Evolutionary conservation across 2,797 vertebrate species (phyloP), one percentile per base, ranked within the genome.

Genomic region (Myiothlypis chrysogaster): DNA sequence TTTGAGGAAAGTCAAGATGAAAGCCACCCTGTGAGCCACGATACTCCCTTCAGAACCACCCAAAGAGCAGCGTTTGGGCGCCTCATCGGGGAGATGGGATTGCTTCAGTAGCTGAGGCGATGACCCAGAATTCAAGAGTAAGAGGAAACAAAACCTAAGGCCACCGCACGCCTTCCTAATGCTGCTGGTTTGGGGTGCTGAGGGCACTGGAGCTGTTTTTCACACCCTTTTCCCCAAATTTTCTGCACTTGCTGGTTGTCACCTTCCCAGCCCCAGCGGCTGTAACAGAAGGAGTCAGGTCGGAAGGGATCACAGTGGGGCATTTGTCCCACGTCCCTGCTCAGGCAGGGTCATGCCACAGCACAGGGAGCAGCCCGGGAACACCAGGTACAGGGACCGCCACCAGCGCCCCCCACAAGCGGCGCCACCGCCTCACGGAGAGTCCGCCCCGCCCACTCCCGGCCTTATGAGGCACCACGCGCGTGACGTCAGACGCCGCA

Each of bases 201-300:
- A 49, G 8, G 1, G 9, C 25, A 5, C 19, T 8, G 7, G 6
- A 5, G 5, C 2, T 1, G 0, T 1, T 78, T 22, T 8, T 3
- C 4, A 4, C 0, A 1, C 0, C 5, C 1, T 13, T 34, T n/a
- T 2, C 12, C 27, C 7, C 4, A 0, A 0, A 0, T 2, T 25
- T 55, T 17, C n/a, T 25, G 4, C 1, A 5, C 9, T 41, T 21
- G 13, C 23, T 2, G 25, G 0, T 4, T 0, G 1, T 0, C 11
- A 25, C 21, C 20, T 52, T 17, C 28, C 23, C 4, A 16, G 3
- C 4, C 39, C 4, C 39, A 14, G 12, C 3, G 1, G 14, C 50
- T 9, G 0, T 4, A 22, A 47, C 4, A 32, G 37, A 39, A 39
- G 2, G 14, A 8, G 9, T 19, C 24, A 23, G 12, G 18, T 3